phyloP scores from a whole-genome alignment of 1,140 invertebrate genomes.

The Drosophila saltans region DNA sequence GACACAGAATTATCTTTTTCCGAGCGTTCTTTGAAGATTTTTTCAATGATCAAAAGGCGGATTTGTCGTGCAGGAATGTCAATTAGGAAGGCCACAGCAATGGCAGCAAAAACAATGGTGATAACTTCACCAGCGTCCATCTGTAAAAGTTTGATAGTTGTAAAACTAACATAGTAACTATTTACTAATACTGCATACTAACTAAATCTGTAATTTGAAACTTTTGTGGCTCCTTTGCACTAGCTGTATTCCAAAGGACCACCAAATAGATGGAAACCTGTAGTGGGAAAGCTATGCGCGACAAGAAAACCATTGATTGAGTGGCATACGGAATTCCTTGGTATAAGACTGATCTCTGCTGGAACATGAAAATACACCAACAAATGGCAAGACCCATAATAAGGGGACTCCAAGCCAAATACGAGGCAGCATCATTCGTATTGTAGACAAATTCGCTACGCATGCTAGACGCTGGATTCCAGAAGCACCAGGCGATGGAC shows the following conservation, averaged over 20 bases:
- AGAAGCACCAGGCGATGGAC: conserved; percentile 85
- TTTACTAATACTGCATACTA: conserved; percentile 9
- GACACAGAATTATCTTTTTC: background rate
- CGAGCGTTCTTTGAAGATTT: conserved; percentile 50
- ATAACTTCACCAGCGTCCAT: conserved; percentile 47
- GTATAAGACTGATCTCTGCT: conserved; percentile 27
- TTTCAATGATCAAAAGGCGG: conserved; percentile 81
- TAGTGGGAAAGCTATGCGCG: conserved; percentile 59
- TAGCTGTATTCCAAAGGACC: conserved; percentile 62
- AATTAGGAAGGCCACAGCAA: conserved; percentile 84
- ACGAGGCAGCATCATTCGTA: conserved; percentile 86
- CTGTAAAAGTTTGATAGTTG: conserved; percentile 25
- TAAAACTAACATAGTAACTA: background rate
- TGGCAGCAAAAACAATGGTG: conserved; percentile 63
- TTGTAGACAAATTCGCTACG: conserved; percentile 86
- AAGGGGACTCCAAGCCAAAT: conserved; percentile 87
- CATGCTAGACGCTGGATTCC: conserved; percentile 85
- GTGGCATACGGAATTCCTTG: conserved; percentile 39
- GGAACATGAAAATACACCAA: conserved; percentile 84
- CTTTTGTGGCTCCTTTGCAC: conserved; percentile 50
- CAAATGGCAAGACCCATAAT: conserved; percentile 85
- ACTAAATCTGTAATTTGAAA: conserved; percentile 64
- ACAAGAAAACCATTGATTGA: conserved; percentile 50
- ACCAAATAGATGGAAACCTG: conserved; percentile 60
- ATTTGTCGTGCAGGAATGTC: conserved; percentile 85